Percentiles rank a stretch among this genome's conserved stretches.
Evolutionary conservation across 23 tunicate genomes (phyloP).

Genomic region (Trididemnum clinides): DNA sequence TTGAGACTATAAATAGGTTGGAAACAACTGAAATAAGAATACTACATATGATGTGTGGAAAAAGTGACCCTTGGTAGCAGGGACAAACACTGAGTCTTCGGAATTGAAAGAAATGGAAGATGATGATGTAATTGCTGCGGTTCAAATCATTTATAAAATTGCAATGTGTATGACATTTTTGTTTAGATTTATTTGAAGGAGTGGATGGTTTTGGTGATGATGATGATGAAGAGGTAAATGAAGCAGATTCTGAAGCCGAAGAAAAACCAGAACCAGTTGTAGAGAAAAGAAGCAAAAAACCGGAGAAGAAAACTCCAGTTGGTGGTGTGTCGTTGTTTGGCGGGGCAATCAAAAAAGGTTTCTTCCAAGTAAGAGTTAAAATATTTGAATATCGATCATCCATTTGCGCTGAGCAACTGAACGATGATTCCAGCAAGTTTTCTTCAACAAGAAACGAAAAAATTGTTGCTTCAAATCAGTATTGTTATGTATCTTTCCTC

Average conservation of each 20-base stretch:
- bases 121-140: too few species aligned
- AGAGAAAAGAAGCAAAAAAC: background rate
- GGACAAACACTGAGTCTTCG: too few species aligned
- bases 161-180: background rate
- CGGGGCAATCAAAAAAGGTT: slow-evolving; percentile 80
- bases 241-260: slow-evolving; percentile 10
- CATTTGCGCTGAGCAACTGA: too few species aligned
- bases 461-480: too few species aligned
- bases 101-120: too few species aligned
- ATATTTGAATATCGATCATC: too few species aligned
- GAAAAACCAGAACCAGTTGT: slow-evolving; percentile 17
- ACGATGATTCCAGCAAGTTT: background rate
- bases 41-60: too few species aligned
- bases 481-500: too few species aligned
- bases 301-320: slow-evolving; percentile 43
- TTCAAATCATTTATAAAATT: too few species aligned
- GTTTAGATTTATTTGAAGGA: slow-evolving; percentile 71
- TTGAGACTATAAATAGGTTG: too few species aligned
- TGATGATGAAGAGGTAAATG: slow-evolving; percentile 23
- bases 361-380: slow-evolving; percentile 67
- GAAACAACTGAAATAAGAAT: too few species aligned
- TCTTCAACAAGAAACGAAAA: background rate
- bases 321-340: slow-evolving; percentile 88
- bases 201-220: slow-evolving; percentile 61
- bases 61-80: too few species aligned